phyloP scores from a whole-genome alignment of 2,797 vertebrate genomes.

The Sebastes alutus region DNA sequence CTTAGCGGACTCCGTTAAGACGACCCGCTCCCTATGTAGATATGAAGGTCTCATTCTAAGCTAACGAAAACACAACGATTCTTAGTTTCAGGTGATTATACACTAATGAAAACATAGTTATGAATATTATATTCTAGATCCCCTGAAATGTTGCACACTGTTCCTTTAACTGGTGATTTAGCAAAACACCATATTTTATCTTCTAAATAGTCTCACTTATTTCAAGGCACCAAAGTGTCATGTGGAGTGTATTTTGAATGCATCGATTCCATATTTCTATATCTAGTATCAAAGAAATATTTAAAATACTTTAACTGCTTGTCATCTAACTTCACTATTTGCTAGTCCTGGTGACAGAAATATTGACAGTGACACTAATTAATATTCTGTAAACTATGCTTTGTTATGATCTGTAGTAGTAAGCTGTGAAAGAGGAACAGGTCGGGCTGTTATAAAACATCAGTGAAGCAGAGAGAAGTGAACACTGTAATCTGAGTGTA shows the following conservation, averaged over 20 bases:
- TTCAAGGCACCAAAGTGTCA: neutral
- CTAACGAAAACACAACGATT: too few species aligned
- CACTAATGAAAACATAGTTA: too few species aligned
- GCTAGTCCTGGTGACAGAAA: neutral
- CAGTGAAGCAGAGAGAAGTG: neutral
- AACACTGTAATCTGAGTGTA: slow-evolving; percentile 34
- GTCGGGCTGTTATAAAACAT: neutral
- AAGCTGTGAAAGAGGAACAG: neutral
- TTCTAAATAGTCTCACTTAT: neutral
- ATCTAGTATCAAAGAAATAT: neutral
- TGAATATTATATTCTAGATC: too few species aligned
- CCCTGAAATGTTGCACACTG: too few species aligned
- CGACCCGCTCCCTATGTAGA: too few species aligned
- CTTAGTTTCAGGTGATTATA: too few species aligned
- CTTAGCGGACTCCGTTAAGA: rapidly evolving
- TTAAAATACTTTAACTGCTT: neutral
- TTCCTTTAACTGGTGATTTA: neutral
- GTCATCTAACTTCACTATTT: neutral
- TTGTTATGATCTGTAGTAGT: neutral
- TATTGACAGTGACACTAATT: neutral
- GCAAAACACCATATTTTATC: neutral
- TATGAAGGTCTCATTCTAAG: too few species aligned
- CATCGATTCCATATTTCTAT: neutral
- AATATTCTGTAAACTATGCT: neutral
- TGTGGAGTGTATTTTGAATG: neutral